Evolutionary conservation across 2,888 invertebrate species (phyloP).

Genomic region (Lasioglossum pauxillum): DNA sequence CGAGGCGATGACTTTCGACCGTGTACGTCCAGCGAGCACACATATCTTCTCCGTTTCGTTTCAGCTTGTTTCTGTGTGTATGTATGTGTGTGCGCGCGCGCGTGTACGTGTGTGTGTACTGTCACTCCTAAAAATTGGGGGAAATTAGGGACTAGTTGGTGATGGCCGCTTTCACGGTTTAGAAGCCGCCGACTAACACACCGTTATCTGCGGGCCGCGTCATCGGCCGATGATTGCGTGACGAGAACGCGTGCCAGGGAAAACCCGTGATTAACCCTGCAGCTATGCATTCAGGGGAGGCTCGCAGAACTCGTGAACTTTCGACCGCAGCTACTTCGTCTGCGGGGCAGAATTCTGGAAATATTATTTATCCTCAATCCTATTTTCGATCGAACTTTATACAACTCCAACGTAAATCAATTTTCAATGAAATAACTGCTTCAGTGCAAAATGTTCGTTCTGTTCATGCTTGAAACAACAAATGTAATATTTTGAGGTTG

Average conservation of each 20-base stretch:
- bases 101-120: background rate
- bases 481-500: too few species aligned
- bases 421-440: too few species aligned
- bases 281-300: background rate
- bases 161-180: conserved; percentile 53
- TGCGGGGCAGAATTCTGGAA: background rate
- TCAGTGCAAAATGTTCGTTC: too few species aligned
- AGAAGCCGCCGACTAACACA: conserved; percentile 29
- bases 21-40: conserved; percentile 1
- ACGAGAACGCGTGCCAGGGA: conserved; percentile 20
- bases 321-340: background rate
- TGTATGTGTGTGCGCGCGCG: background rate
- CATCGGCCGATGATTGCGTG: conserved; percentile 24
- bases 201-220: conserved; percentile 16
- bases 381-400: too few species aligned
- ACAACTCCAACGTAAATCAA: too few species aligned
- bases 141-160: conserved; percentile 49
- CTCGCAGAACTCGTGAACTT: background rate
- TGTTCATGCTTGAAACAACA: too few species aligned
- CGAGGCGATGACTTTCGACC: conserved; percentile 65
- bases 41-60: conserved; percentile 32
- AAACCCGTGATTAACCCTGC: conserved; percentile 41
- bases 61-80: conserved; percentile 23
- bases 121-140: conserved; percentile 31
- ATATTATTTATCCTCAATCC: background rate